These are phyloP conservation scores for Microtus pennsylvanicus DNA, from an alignment of 2,113 vertebrate genomes.

Conservation along the genomic window DNA sequence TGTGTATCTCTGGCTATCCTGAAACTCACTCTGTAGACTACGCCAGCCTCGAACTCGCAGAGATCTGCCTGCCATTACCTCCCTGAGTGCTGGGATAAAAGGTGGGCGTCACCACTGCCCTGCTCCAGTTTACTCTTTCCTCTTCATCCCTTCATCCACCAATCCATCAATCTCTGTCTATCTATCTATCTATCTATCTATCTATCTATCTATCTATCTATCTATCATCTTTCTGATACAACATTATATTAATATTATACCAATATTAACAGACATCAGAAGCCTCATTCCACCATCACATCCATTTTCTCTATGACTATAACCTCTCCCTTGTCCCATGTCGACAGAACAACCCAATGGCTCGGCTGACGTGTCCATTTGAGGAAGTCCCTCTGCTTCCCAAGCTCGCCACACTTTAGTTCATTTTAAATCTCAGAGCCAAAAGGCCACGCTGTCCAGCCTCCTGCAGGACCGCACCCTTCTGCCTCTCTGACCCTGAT, in stretches of 20 bases:
- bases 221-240: not conserved
- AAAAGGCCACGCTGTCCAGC: not conserved
- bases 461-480: not conserved
- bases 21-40: too few relatives aligned
- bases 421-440: not conserved
- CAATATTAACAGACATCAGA: not conserved
- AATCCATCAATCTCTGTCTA: not conserved
- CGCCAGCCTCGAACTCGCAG: too few relatives aligned
- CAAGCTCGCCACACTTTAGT: not conserved
- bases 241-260: not conserved
- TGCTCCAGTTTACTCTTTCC: too few relatives aligned
- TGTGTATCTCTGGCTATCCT: too few relatives aligned
- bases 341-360: not conserved
- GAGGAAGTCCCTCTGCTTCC: not conserved
- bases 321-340: fast-evolving
- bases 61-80: too few relatives aligned
- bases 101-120: too few relatives aligned
- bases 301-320: not conserved
- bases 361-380: not conserved
- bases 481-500: not conserved
- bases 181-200: not conserved
- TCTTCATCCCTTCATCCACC: not conserved
- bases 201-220: not conserved
- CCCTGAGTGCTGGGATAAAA: too few relatives aligned
- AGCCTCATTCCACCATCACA: fast-evolving